A percentile compares a stretch with the other conserved stretches of the same genome.
Evolutionary conservation across 2,113 vertebrate genomes (phyloP).

Genomic region (Indicator maculatus): DNA sequence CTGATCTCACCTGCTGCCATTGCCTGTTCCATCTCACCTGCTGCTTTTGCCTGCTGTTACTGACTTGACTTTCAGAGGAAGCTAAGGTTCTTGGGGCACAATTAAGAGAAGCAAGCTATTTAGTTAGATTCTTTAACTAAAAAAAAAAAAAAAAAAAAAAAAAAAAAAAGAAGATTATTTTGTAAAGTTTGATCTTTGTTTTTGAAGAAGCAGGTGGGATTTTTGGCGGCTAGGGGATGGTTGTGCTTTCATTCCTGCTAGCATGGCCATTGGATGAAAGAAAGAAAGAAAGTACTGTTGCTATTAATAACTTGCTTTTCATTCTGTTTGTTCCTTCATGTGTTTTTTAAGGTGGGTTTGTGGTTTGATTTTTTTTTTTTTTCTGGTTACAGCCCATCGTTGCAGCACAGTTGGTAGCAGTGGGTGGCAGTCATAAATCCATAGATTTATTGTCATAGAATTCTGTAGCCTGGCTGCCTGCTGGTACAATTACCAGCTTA

Average conservation of each 20-base stretch:
- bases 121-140: not conserved
- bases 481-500: slow-evolving; percentile 16
- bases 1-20: slow-evolving; percentile 31
- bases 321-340: not conserved
- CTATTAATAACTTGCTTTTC: not conserved
- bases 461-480: not conserved
- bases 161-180: not conserved
- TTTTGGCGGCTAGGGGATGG: not conserved
- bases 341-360: not conserved
- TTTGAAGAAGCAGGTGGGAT: not conserved
- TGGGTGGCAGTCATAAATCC: slow-evolving; percentile 20
- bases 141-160: no score
- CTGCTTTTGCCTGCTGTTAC: slow-evolving; percentile 23
- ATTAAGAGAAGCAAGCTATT: not conserved
- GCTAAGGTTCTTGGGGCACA: slow-evolving; percentile 1
- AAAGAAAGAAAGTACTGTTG: not conserved
- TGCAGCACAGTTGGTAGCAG: not conserved
- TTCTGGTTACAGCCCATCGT: not conserved
- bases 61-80: slow-evolving; percentile 40
- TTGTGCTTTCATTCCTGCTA: not conserved
- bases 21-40: slow-evolving; percentile 35
- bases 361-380: not conserved
- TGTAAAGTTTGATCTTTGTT: not conserved
- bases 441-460: slow-evolving; percentile 2
- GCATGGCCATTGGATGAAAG: not conserved